phyloP scores from a whole-genome alignment of 2,797 vertebrate genomes.

The Thalassophryne amazonica region DNA sequence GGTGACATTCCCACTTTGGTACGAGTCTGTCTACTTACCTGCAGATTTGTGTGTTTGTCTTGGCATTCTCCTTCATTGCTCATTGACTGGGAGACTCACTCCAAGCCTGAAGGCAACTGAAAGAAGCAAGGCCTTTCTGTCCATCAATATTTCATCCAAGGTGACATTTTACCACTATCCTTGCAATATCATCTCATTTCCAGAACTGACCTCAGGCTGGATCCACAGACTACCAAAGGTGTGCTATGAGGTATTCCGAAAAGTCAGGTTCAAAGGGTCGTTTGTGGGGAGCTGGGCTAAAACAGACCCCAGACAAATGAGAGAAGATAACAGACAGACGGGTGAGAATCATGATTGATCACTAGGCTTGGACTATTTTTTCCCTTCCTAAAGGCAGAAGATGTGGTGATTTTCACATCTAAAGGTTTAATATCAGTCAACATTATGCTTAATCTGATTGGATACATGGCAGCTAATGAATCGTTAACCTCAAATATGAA shows the following conservation, averaged over 20 bases:
- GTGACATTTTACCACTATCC: conserved; percentile 67
- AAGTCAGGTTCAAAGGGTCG: conserved; percentile 47
- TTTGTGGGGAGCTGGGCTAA: conserved; percentile 57
- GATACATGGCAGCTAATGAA: background rate
- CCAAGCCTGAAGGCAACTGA: conserved; percentile 22
- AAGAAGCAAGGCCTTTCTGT: conserved; percentile 51
- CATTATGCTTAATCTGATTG: conserved; percentile 18
- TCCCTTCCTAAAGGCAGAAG: conserved; percentile 16
- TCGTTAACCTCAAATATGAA: conserved; percentile 2
- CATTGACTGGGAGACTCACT: conserved; percentile 30
- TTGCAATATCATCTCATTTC: conserved; percentile 54
- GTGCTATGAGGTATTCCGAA: conserved; percentile 44
- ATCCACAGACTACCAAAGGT: conserved; percentile 26
- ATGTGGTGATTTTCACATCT: conserved; percentile 34
- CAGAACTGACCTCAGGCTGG: conserved; percentile 52
- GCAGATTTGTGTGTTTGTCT: conserved; percentile 51
- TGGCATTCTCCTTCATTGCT: conserved; percentile 38
- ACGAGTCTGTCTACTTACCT: conserved; percentile 13
- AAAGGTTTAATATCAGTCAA: conserved; percentile 26
- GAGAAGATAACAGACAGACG: conserved; percentile 59
- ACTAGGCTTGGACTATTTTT: conserved; percentile 47
- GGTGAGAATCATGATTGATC: conserved; percentile 55
- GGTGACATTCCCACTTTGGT: conserved; percentile 5
- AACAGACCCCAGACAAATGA: conserved; percentile 62
- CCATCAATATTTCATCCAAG: conserved; percentile 67